Conservation (phyloP, 1,140 invertebrate species). For the Aphis craccivora region DNA sequence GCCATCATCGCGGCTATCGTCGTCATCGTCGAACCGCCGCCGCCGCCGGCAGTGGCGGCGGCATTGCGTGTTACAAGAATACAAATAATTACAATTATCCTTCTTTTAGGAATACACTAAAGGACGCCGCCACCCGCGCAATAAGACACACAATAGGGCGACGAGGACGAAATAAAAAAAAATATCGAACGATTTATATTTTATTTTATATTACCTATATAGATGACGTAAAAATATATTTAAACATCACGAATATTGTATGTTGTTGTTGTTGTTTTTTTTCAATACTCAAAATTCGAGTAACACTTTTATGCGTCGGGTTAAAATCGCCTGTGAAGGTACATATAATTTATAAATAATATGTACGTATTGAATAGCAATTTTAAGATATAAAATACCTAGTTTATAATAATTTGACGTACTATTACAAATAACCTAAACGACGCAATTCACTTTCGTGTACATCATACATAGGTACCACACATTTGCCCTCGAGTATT, state of each 20-base stretch:
- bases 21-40: background rate
- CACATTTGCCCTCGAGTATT: background rate
- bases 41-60: background rate
- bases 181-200: constrained; percentile 11
- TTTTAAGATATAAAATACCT: background rate
- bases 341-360: background rate
- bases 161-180: background rate
- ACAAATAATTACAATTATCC: constrained; percentile 39
- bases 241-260: background rate
- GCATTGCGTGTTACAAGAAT: constrained; percentile 31
- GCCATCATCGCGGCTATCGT: background rate
- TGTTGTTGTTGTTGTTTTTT: background rate
- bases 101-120: background rate
- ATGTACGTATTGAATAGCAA: background rate
- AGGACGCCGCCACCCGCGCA: constrained; percentile 45
- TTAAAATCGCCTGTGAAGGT: background rate
- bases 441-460: background rate
- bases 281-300: constrained; percentile 7
- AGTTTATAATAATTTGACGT: background rate
- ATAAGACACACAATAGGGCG: constrained; percentile 37
- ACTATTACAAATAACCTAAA: constrained; percentile 13
- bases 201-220: background rate
- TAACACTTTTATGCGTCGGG: background rate
- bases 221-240: background rate
- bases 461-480: background rate